A percentile compares a stretch with the other conserved stretches of the same genome.
Conservation (phyloP, 1,140 invertebrate species). For the Drosophila nikananu region DNA sequence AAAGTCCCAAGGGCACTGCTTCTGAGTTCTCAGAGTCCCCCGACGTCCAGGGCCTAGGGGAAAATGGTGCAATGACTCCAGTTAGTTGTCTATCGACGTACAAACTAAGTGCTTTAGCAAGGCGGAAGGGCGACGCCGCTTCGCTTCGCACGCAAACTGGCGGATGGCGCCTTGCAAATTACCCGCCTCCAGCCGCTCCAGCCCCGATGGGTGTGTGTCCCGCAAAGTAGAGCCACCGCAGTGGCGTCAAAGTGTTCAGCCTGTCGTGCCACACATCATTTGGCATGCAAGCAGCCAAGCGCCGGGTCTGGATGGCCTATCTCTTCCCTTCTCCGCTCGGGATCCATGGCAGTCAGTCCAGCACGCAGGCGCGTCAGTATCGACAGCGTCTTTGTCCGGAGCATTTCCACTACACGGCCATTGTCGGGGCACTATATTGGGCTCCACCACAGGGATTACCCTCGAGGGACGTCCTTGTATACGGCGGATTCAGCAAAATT, state of each 20-base stretch:
- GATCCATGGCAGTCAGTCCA: conserved; percentile 11
- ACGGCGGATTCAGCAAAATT: conserved; percentile 5
- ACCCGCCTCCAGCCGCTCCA: conserved; percentile 3
- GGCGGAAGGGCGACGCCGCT: conserved; percentile 24
- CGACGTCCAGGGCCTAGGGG: neutral
- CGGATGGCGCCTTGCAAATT: conserved; percentile 13
- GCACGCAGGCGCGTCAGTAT: conserved; percentile 53
- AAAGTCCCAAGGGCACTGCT: neutral
- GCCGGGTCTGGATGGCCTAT: neutral
- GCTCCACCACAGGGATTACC: neutral
- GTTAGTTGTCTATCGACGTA: conserved; percentile 5
- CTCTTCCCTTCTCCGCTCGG: conserved; percentile 1
- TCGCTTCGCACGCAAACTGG: conserved; percentile 17
- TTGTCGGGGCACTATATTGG: neutral
- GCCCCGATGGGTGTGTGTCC: conserved; percentile 25
- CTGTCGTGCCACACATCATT: conserved; percentile 59
- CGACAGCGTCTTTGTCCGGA: conserved; percentile 24
- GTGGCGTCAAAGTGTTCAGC: conserved; percentile 54
- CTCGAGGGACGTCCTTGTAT: conserved; percentile 8
- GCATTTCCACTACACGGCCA: conserved; percentile 13
- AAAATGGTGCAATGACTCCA: conserved; percentile 15
- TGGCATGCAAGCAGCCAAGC: conserved; percentile 33
- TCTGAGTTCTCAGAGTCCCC: neutral
- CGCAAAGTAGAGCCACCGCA: conserved; percentile 45
- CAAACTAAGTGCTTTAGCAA: neutral